Percentiles rank a stretch among this genome's conserved stretches.
Conservation (phyloP, 2,888 invertebrate species). For the Agrenia bidenticulata region DNA sequence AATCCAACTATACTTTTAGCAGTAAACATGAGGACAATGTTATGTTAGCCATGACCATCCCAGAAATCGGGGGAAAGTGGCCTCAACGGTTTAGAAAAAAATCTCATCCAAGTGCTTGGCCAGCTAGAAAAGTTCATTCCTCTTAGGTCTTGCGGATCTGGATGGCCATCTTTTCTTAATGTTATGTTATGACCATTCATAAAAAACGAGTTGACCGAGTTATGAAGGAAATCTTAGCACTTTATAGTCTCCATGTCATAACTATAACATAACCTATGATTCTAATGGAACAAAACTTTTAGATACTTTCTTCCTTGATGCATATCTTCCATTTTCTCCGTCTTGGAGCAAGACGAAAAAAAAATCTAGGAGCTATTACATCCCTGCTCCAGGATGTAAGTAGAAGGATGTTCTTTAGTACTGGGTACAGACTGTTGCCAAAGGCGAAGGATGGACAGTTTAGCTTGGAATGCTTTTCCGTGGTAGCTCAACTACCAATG, state of each 20-base stretch:
- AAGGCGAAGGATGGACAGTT: too few species aligned
- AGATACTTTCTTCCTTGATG: background rate
- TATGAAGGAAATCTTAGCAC: constrained; percentile 19
- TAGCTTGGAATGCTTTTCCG: too few species aligned
- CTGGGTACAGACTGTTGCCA: too few species aligned
- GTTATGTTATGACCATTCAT: constrained; percentile 18
- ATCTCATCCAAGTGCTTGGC: too few species aligned
- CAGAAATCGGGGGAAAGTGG: background rate
- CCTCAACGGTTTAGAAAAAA: background rate
- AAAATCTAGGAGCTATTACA: too few species aligned
- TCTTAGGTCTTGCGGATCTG: too few species aligned
- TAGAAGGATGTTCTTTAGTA: too few species aligned
- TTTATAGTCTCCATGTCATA: constrained; percentile 8
- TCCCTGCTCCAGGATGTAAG: too few species aligned
- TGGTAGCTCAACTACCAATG: too few species aligned
- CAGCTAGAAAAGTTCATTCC: too few species aligned
- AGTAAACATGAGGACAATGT: constrained; percentile 9
- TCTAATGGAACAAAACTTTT: background rate
- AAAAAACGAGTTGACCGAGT: constrained; percentile 20
- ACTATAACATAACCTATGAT: constrained; percentile 15
- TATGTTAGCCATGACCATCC: background rate
- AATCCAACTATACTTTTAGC: background rate
- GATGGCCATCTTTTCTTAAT: constrained; percentile 4
- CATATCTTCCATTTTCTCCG: constrained; percentile 1
- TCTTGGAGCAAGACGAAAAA: background rate